phyloP scores from a whole-genome alignment of 2,888 invertebrate species.

The Caenorhabditis sulstoni region DNA sequence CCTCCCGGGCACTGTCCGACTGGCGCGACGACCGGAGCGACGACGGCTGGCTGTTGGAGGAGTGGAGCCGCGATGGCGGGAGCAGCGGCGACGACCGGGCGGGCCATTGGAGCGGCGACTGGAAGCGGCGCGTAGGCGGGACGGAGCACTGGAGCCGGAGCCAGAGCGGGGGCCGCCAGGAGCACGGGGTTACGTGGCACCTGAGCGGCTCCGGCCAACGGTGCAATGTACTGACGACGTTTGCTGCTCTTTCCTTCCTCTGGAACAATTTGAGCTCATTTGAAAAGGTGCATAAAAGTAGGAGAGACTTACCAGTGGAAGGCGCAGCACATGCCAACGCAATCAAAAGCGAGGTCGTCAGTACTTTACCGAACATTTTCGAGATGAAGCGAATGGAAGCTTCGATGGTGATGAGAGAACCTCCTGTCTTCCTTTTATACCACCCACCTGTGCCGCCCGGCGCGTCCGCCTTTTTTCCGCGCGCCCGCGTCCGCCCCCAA shows the following conservation, averaged over 20 bases:
- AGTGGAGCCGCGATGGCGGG: conserved; percentile 52
- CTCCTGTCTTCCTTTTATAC: conserved; percentile 46
- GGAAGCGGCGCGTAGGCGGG: conserved; percentile 53
- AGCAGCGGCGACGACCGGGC: conserved; percentile 29
- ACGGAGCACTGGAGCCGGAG: conserved; percentile 56
- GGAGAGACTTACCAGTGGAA: conserved; percentile 52
- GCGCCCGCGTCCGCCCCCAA: conserved; percentile 16
- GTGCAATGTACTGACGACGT: conserved; percentile 76
- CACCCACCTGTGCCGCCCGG: conserved; percentile 21
- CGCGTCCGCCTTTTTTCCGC: conserved; percentile 2
- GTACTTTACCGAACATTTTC: conserved; percentile 53
- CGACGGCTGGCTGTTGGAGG: conserved; percentile 59
- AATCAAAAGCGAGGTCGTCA: conserved; percentile 56
- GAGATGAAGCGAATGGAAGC: conserved; percentile 5
- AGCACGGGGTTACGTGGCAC: conserved; percentile 63
- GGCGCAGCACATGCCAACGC: conserved; percentile 65
- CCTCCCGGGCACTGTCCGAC: conserved; percentile 79
- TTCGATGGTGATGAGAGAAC: conserved; percentile 30
- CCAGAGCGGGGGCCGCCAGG: conserved; percentile 56
- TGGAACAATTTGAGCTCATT: too few species aligned
- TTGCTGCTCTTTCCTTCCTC: conserved; percentile 69
- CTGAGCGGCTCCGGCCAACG: conserved; percentile 68
- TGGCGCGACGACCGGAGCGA: conserved; percentile 75
- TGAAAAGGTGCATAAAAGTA: too few species aligned
- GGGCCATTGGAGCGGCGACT: conserved; percentile 13